A percentile compares a stretch with the other conserved stretches of the same genome.
phyloP scores from a whole-genome alignment of 2,888 invertebrate species.

The Psococerastis gibbosa region DNA sequence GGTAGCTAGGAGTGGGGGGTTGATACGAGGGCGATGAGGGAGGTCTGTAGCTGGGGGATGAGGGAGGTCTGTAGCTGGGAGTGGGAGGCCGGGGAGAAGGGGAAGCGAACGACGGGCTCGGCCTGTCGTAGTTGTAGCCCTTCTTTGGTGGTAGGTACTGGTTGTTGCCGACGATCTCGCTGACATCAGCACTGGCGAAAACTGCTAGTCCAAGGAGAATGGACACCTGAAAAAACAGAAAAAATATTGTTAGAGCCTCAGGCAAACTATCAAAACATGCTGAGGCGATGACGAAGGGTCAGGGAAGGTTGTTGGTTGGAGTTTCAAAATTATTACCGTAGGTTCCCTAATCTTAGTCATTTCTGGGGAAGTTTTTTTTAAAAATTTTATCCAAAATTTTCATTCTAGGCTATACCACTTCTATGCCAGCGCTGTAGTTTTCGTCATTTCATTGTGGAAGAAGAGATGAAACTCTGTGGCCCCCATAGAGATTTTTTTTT shows the following conservation, averaged over 20 bases:
- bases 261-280: too few relatives aligned
- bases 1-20: slow-evolving; percentile 14
- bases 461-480: too few relatives aligned
- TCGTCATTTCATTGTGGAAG: too few relatives aligned
- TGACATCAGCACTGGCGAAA: slow-evolving; percentile 3
- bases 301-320: too few relatives aligned
- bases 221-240: slow-evolving; percentile 1
- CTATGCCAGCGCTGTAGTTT: too few relatives aligned
- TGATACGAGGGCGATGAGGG: slow-evolving; percentile 16
- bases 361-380: too few relatives aligned
- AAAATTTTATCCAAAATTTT: too few relatives aligned
- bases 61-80: slow-evolving; percentile 18
- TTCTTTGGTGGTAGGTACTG: slow-evolving; percentile 52
- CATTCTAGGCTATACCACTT: too few relatives aligned
- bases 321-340: too few relatives aligned
- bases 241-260: slow-evolving; percentile 14
- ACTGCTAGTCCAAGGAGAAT: neutral
- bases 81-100: slow-evolving; percentile 16
- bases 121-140: slow-evolving; percentile 56
- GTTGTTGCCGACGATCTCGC: slow-evolving; percentile 24
- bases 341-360: too few relatives aligned
- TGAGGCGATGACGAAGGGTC: too few relatives aligned
- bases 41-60: slow-evolving; percentile 13
- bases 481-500: too few relatives aligned
- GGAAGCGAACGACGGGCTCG: slow-evolving; percentile 12